Evolutionary conservation across 2,113 vertebrate species (phyloP), one percentile per base, ranked within the genome.

Genomic region (Ramphastos sulfuratus): DNA sequence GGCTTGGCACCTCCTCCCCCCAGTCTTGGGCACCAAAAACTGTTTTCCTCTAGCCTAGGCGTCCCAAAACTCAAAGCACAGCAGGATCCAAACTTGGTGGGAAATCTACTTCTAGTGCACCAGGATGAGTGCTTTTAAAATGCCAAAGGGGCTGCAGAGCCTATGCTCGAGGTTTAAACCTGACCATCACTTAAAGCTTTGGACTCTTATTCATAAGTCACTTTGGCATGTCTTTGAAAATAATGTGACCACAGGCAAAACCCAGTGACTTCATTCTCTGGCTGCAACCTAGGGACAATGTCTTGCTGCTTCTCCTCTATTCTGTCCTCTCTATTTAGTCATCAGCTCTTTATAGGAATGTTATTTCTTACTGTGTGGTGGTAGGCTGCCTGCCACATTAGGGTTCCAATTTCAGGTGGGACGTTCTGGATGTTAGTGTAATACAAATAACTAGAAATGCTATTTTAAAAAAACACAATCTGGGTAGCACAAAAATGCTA

Each of bases 111-210:
- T 42, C 31, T 5, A 52, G 23, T 5, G 18, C 30, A 9, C 37
- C 11, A 3, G 25, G 44, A 25, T 58, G 56, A 30, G 33, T 2
- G 12, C 63, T 71, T 71, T 72, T 27, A 7, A 78, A 37, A 20
- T 27, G 54, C 54, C 48, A 4, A 18, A 20, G 28, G n/a, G 31
- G 3, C 15, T 8, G 50, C 25, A 59, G 13, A 66, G 17, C 37
- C n/a, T 13, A 23, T 3, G 0, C 55, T 44, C 25, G 12, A 1
- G 7, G 23, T 56, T 59, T 71, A 10, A 52, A 70, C 75, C 31
- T 28, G 56, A 27, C 56, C 2, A 0, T 27, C 24, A 0, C 12
- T 21, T 46, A 23, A 3, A 61, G 59, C n/a, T 12, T 46, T 20
- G 25, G 5, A 19, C 58, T 65, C 4, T 0, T 28, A 21, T 54